A percentile compares a stretch with the other conserved stretches of the same genome.
Conservation (phyloP, 2,113 vertebrate species). For the Plecturocebus donacophilus region DNA sequence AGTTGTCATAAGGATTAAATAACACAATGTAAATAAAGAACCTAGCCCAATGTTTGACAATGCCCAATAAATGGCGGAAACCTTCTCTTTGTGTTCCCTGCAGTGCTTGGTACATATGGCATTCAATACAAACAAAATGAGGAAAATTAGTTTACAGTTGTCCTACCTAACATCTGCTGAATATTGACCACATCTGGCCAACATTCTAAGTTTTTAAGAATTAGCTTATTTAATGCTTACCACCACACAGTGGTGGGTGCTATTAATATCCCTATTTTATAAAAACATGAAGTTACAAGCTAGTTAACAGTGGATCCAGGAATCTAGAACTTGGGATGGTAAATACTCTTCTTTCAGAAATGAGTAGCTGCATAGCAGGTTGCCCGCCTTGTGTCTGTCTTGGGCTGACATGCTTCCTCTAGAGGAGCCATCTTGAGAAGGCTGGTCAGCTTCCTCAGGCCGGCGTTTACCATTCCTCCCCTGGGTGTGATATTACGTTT, state of each 20-base stretch:
- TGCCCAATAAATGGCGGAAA: not conserved
- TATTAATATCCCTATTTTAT: not conserved
- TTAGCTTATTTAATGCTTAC: fast-evolving
- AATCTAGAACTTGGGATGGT: fast-evolving
- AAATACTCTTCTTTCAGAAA: not conserved
- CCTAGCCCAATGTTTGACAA: not conserved
- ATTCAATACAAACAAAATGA: not conserved
- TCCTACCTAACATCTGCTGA: no score
- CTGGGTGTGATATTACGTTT: not conserved
- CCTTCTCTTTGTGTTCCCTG: not conserved
- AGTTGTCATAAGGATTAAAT: not conserved
- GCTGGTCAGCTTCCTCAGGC: not conserved
- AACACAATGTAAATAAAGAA: not conserved
- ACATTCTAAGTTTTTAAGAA: not conserved
- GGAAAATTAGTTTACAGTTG: not conserved
- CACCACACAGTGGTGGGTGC: no score
- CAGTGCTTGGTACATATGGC: no score
- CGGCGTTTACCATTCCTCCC: not conserved
- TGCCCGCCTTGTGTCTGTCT: not conserved
- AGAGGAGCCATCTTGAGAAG: not conserved
- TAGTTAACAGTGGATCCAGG: not conserved
- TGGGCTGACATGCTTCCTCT: not conserved
- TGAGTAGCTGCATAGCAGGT: not conserved
- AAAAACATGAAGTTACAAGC: not conserved
- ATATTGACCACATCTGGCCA: not conserved